A percentile compares a stretch with the other conserved stretches of the same genome.
Evolutionary conservation across 2,797 vertebrate species (phyloP).

Genomic region (Hydrophis major): DNA sequence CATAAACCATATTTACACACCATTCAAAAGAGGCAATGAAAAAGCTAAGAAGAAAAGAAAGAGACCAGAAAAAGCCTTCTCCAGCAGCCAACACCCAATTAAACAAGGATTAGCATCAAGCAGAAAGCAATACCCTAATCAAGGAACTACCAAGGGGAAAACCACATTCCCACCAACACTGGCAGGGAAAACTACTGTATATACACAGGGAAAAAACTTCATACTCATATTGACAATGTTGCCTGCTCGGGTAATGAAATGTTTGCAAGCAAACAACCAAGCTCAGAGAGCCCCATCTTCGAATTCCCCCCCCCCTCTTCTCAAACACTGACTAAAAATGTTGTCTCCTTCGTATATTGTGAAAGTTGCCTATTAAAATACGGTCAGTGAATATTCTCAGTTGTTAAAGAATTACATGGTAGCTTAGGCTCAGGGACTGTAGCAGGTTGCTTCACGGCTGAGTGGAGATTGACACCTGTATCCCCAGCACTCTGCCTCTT

Average conservation of each 20-base stretch:
- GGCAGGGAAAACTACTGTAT: not conserved
- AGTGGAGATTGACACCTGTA: not conserved
- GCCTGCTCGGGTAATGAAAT: not conserved
- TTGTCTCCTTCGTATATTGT: not conserved
- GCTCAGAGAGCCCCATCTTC: not conserved
- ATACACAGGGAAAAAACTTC: not conserved
- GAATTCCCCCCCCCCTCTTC: not conserved
- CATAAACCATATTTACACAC: no score
- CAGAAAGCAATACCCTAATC: not conserved
- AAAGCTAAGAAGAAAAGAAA: not conserved
- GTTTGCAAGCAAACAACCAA: not conserved
- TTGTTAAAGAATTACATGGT: not conserved
- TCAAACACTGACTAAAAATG: not conserved
- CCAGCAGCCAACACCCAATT: not conserved
- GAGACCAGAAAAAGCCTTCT: not conserved
- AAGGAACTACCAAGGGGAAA: not conserved
- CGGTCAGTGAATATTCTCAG: not conserved
- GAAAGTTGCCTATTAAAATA: not conserved
- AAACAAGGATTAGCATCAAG: not conserved
- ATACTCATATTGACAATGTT: not conserved
- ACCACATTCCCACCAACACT: no score
- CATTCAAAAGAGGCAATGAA: not conserved
- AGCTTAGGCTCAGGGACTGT: not conserved
- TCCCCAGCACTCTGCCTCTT: not conserved
- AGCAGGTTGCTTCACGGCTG: not conserved